phyloP scores from a whole-genome alignment of 2,888 invertebrate species.

The Gisinianus flammeolus region DNA sequence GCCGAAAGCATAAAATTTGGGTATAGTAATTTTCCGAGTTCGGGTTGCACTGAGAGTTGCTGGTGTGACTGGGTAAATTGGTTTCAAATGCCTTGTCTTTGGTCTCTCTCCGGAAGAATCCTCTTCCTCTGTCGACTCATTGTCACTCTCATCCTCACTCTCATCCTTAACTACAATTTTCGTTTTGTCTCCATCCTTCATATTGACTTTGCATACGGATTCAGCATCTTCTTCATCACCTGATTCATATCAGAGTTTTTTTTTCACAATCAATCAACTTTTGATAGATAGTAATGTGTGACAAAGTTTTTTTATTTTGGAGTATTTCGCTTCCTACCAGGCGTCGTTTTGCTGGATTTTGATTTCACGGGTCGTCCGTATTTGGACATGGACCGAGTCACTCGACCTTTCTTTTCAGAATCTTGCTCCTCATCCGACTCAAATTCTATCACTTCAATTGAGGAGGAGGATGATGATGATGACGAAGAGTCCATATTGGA shows the following conservation, averaged over 20 bases:
- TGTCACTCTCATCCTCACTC: too few species aligned
- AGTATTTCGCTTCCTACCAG: not conserved
- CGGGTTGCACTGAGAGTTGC: slow-evolving; percentile 37
- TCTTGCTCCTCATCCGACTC: slow-evolving; percentile 24
- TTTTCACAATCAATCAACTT: not conserved
- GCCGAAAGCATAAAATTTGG: slow-evolving; percentile 40
- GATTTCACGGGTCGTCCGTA: slow-evolving; percentile 10
- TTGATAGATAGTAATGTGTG: not conserved
- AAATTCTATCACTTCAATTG: slow-evolving; percentile 18
- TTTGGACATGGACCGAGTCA: slow-evolving; percentile 1
- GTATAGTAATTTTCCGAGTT: slow-evolving; percentile 39
- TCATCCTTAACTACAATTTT: too few species aligned
- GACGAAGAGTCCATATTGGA: not conserved
- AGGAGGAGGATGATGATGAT: too few species aligned
- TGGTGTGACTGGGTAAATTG: slow-evolving; percentile 39
- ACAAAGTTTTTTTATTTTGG: slow-evolving; percentile 2
- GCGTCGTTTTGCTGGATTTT: not conserved
- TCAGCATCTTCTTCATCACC: too few species aligned
- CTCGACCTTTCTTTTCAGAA: too few species aligned
- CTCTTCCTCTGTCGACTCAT: slow-evolving; percentile 13
- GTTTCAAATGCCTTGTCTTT: slow-evolving; percentile 30
- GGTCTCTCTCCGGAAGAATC: not conserved
- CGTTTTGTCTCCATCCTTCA: too few species aligned
- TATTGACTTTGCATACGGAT: too few species aligned
- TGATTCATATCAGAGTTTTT: not conserved